Base-by-base conservation (phyloP, 2,888 invertebrate species). In the Branchellion lobata region DNA sequence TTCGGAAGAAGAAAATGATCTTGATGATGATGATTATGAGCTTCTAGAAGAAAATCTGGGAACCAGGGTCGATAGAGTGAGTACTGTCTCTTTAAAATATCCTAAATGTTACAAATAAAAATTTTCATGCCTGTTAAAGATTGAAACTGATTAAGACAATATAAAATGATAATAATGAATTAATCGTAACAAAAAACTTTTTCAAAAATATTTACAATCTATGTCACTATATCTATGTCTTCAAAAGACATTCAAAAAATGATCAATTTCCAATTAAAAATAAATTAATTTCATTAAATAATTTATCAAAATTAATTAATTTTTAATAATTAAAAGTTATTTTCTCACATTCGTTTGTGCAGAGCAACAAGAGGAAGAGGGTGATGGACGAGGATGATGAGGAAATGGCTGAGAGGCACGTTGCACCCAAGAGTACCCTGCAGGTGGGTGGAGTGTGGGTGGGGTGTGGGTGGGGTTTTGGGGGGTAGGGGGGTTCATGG, bases 11-110 rank as follows among this genome's bases (percentile, higher is more conserved):
- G 86, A 95, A 85, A 92, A 93, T 84, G 83, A 96, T 78, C 89
- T 99, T 29, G 96, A 97, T 87, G 98, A 99, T 86, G 99, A 99
- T 85, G 99, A 99, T 90, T 95, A 96, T 87, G 98, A 97, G 87
- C 90, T 99, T 65, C 92, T 99, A 84, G 96, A 98, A 87, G 98
- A 98, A 88, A 98, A 99, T 91, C 91, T 96, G 85, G 98, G 98
- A 82, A 93, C 95, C 0, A 96, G 96, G 91, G 93, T 96, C 82
- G 47, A 81, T 24, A 88, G 85, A 81, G 83, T 86, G 40, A 72
- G 78, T 80, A 31, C 33, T 5, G 21, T 8, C 18, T 47, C 18
- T 47, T 47, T 47, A 47, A 18, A 47, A 47, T 47, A 14, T 47
- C 18, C 18, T 47, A 18, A 47, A 14, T 14, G 18, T 47, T 47